Percentiles rank a stretch among this genome's conserved stretches.
These are phyloP conservation scores for Drosophila nasuta DNA, from an alignment of 1,140 invertebrate species.

Conservation along the genomic window DNA sequence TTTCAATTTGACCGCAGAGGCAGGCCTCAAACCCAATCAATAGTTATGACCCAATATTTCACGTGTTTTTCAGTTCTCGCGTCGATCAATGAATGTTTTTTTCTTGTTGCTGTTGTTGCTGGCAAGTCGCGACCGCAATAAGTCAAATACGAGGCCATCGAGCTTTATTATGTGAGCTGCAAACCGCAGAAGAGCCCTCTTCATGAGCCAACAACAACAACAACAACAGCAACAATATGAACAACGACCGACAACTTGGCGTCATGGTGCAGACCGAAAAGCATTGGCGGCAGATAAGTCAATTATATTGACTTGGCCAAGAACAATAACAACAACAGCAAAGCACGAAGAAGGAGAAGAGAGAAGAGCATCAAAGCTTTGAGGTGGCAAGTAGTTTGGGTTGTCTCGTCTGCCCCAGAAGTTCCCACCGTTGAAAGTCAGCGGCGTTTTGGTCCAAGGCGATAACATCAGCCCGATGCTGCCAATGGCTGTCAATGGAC, in stretches of 20 bases:
- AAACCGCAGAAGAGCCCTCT: slow-evolving; percentile 61
- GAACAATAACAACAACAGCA: slow-evolving; percentile 41
- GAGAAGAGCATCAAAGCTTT: slow-evolving; percentile 53
- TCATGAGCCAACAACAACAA: slow-evolving; percentile 24
- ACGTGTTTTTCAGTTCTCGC: slow-evolving; percentile 66
- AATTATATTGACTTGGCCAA: slow-evolving; percentile 80
- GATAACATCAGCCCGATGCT: slow-evolving; percentile 68
- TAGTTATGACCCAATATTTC: slow-evolving; percentile 81
- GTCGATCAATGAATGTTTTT: slow-evolving; percentile 63
- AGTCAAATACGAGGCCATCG: slow-evolving; percentile 79
- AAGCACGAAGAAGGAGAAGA: neutral
- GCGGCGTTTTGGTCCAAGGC: slow-evolving; percentile 60
- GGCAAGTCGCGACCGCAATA: slow-evolving; percentile 68
- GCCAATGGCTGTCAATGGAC: slow-evolving; percentile 67
- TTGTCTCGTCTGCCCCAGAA: slow-evolving; percentile 27
- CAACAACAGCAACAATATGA: slow-evolving; percentile 17
- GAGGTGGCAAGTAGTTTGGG: slow-evolving; percentile 62
- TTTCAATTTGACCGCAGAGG: slow-evolving; percentile 72
- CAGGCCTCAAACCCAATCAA: slow-evolving; percentile 58
- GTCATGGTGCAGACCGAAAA: slow-evolving; percentile 46
- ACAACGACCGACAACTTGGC: slow-evolving; percentile 24
- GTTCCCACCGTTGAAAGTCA: slow-evolving; percentile 73
- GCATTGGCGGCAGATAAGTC: slow-evolving; percentile 78
- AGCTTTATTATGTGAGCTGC: slow-evolving; percentile 69
- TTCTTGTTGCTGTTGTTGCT: slow-evolving; percentile 2